Evolutionary conservation across 2,113 vertebrate species (phyloP), one percentile per base, ranked within the genome.

Genomic region (Emydocephalus ijimae): DNA sequence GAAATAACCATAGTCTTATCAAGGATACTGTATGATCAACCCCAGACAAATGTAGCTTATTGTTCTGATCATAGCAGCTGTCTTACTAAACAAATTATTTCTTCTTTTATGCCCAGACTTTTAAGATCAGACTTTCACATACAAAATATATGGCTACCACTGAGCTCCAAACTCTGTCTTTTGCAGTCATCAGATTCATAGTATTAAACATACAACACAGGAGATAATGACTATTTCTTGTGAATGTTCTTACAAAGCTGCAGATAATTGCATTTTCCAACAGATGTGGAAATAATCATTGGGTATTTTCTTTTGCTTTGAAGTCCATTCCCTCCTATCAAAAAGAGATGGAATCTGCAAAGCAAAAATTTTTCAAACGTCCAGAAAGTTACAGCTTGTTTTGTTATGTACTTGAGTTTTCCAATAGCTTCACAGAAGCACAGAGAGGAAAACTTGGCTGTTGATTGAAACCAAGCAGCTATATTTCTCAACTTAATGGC

Each of bases 401-500:
- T 52, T 89, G 45, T 10, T 50, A 14, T 57, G 52, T 21, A 29
- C 87, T 86, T 92, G 86, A 61, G 43, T 90, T 86, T 92, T 90
- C 88, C 55, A 90, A 56, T 6, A 89, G 88, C 26, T 23, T 89
- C 61, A 61, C 21, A 92, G 92, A 92, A 86, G 61, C 4, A 5
- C 55, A 90, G 23, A 52, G 12, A 39, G 20, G 54, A 89, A 11
- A 86, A 92, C 52, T 90, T 90, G 92, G 89, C 81, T 61, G 81
- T 21, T 61, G 85, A 50, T 81, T 50, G 20, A 39, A 89, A 85
- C 64, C 18, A 48, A 50, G 54, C 88, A 85, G 88, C 59, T 85
- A 39, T 89, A 90, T 90, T 90, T 93, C 92, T 86, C 50, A 48
- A 87, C 64, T 87, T 90, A 59, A 90, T 54, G 74, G 85, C 29